Base-by-base conservation (phyloP, 2,797 vertebrate genomes). In the Buceros bicornis region DNA sequence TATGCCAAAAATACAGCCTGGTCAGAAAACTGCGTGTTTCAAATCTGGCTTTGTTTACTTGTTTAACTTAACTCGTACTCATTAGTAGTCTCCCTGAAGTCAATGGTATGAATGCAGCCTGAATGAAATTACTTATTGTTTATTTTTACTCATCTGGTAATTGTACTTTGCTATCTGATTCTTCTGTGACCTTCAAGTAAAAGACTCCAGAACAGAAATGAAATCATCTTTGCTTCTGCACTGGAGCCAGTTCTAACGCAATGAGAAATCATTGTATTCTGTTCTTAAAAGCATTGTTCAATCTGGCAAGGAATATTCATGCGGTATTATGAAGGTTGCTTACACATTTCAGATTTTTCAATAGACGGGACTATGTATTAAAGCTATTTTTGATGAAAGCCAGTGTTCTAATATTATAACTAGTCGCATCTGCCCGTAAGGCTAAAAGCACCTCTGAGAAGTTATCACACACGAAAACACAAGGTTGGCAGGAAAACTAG, bases 121-220 rank as follows among this genome's bases (percentile, higher is more conserved):
- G 92, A 91, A 84, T 89, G 58, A 72, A 95, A 89, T 84, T 69
- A 90, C 57, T 89, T 43, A 22, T 72, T 91, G 83, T 89, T 95
- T 89, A 65, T 93, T 89, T 93, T 93, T 69, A 89, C 51, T 92
- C 29, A 57, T 65, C 70, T 94, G 73, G 64, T 82, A 93, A 93
- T 87, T 94, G 86, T 74, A 53, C 61, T 90, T 78, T 42, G 65
- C 58, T 89, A 20, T 90, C 62, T 93, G 82, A 82, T 93, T 94
- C 31, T 66, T 61, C 35, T 40, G 51, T 76, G 74, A 89, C 79
- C 66, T n/a, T 77, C 50, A 89, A 89, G 81, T 50, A 78, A 81
- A 60, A 84, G 56, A 51, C 17, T 58, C 18, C 53, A 43, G 73
- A 85, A 56, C 17, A 92, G 43, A 79, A 89, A 71, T 26, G 78